phyloP scores from a whole-genome alignment of 2,888 invertebrate species.

The Bursaphelenchus okinawaensis region DNA sequence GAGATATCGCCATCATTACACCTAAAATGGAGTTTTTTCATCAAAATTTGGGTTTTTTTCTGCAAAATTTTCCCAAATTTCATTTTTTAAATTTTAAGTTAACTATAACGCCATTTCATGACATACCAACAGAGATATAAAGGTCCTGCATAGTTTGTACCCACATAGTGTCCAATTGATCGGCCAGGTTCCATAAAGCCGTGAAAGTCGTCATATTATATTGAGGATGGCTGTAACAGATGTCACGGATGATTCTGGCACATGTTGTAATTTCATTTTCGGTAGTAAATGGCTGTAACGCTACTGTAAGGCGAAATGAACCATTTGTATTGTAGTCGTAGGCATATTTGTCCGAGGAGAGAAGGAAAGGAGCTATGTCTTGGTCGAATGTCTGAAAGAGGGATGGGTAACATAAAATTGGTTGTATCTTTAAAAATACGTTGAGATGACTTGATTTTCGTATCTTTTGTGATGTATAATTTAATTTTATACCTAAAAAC shows the following conservation, averaged over 20 bases:
- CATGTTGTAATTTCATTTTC: conserved; percentile 39
- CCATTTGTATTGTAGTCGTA: conserved; percentile 35
- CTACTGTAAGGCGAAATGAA: conserved; percentile 39
- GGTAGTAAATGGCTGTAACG: conserved; percentile 28
- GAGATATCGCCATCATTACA: conserved; percentile 47
- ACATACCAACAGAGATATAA: conserved; percentile 40
- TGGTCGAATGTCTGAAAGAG: conserved; percentile 32
- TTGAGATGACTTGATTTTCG: too few relatives aligned
- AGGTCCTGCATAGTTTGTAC: conserved; percentile 50
- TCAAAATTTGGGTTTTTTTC: too few relatives aligned
- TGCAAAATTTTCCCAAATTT: too few relatives aligned
- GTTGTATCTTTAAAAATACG: too few relatives aligned
- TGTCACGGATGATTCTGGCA: conserved; percentile 33
- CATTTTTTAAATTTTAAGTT: too few relatives aligned
- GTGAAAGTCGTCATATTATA: conserved; percentile 38
- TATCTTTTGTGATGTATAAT: too few relatives aligned
- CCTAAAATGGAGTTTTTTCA: conserved; percentile 15
- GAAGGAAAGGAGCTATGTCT: conserved; percentile 35
- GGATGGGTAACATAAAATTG: neutral
- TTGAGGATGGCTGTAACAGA: conserved; percentile 22
- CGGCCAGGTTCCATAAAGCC: conserved; percentile 46
- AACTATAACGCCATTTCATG: too few relatives aligned
- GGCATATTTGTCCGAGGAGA: conserved; percentile 38
- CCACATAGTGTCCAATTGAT: conserved; percentile 52
- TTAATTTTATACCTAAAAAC: too few relatives aligned